Evolutionary conservation across 2,113 vertebrate genomes (phyloP), one percentile per base, ranked within the genome.

Genomic region (Phalacrocorax pelagicus): DNA sequence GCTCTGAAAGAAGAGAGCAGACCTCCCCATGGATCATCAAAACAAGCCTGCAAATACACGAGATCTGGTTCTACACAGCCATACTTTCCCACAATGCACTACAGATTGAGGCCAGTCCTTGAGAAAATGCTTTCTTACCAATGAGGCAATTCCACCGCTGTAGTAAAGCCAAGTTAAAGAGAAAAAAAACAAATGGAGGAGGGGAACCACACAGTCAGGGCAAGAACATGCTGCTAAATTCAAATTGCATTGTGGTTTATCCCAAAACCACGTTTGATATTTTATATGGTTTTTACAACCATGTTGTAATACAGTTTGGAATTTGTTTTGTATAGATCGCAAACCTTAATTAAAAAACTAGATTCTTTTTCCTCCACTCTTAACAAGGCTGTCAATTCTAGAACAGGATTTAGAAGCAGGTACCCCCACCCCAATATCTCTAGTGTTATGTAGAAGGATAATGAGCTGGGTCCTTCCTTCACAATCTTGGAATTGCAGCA

Each of bases 221-320:
- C 13, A 4, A 58, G n/a, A 66, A 59, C 20, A 52, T 32, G 51
- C 2, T 30, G 54, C 11, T 67, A 46, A 67, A 89, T 49, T 72
- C 24, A 71, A 78, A 67, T 44, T 16, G 18, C 6, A 3, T 6
- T 18, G 3, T 23, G 11, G 7, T 80, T 79, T 69, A 75, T 5
- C 3, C 34, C 17, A 70, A 72, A 85, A 36, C 6, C 18, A 54
- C 0, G 0, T 77, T 15, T 57, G 9, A 42, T 0, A 0, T 63
- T 55, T 80, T 7, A 52, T 16, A 32, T 8, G 3, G 1, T 7
- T 66, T 78, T 91, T 61, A 78, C 22, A 74, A 55, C 4, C 26
- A 47, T 24, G 8, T 21, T 51, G 6, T 5, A 61, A 46, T 6
- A 38, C 10, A 40, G 40, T 38, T 84, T 59, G 26, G 79, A 88